phyloP scores from a whole-genome alignment of 2,888 invertebrate species.

The Drosophila trichaetosa region DNA sequence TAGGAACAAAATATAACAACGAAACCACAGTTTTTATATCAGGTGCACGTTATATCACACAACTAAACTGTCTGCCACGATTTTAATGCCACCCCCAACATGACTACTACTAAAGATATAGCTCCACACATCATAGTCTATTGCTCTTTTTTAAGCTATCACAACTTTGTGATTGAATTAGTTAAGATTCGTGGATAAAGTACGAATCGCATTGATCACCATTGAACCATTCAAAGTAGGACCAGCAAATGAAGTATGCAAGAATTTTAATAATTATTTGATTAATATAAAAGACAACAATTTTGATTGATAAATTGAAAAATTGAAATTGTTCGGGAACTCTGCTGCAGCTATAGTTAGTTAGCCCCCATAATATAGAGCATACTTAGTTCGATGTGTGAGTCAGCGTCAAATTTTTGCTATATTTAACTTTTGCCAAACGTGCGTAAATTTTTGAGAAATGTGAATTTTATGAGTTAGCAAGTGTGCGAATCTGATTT shows the following conservation, averaged over 20 bases:
- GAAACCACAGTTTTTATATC: constrained; percentile 24
- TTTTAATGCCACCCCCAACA: constrained; percentile 38
- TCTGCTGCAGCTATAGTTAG: neutral
- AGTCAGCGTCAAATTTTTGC: neutral
- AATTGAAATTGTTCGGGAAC: neutral
- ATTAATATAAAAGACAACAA: neutral
- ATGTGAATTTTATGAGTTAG: constrained; percentile 68
- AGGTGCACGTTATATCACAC: constrained; percentile 63
- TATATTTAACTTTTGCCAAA: constrained; percentile 50
- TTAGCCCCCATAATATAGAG: constrained; percentile 15
- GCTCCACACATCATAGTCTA: constrained; percentile 2
- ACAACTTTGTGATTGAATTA: neutral
- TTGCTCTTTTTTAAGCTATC: neutral
- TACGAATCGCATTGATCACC: neutral
- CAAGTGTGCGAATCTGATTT: constrained; percentile 62
- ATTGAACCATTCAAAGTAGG: neutral
- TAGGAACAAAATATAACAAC: neutral
- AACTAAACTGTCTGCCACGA: constrained; percentile 59
- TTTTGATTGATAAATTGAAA: neutral
- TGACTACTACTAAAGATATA: constrained; percentile 25
- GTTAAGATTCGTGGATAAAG: neutral
- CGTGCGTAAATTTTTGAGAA: constrained; percentile 71
- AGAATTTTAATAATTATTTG: neutral
- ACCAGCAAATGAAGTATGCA: neutral
- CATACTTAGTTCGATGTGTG: constrained; percentile 23